phyloP scores from a whole-genome alignment of 2,797 vertebrate species.

The Muscicapa comitata region DNA sequence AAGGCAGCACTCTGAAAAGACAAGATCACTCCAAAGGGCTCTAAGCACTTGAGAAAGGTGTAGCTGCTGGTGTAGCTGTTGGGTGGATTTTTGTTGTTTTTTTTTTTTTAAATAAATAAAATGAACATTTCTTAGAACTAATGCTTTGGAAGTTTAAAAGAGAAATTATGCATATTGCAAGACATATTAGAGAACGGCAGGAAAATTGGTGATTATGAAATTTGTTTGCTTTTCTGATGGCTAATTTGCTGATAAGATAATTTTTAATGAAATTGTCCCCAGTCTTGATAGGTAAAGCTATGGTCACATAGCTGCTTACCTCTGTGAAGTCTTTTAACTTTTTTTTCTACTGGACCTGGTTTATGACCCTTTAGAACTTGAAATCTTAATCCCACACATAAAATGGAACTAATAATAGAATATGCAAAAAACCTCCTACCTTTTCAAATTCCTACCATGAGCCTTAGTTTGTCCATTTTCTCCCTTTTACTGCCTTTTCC shows the following conservation, averaged over 20 bases:
- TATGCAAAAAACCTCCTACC: background rate
- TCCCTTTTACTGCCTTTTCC: background rate
- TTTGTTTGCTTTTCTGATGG: background rate
- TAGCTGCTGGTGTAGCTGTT: background rate
- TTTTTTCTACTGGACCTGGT: background rate
- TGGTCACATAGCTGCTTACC: background rate
- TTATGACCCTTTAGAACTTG: background rate
- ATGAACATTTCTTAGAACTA: background rate
- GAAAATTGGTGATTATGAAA: background rate
- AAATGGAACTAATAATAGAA: background rate
- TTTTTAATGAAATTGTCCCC: background rate
- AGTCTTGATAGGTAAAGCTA: background rate
- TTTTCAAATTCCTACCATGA: background rate
- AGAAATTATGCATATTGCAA: constrained; percentile 5
- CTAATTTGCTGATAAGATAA: background rate
- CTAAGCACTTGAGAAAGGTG: background rate
- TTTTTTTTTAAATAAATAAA: background rate
- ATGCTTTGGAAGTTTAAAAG: background rate
- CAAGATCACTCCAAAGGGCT: constrained; percentile 53
- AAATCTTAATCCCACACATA: background rate
- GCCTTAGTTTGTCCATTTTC: background rate
- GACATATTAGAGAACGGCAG: background rate
- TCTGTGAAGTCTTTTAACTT: background rate
- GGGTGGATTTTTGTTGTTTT: too few species aligned
- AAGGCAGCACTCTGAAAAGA: constrained; percentile 53